Base-by-base conservation (phyloP, 2,888 invertebrate genomes). In the Papilio protenor region DNA sequence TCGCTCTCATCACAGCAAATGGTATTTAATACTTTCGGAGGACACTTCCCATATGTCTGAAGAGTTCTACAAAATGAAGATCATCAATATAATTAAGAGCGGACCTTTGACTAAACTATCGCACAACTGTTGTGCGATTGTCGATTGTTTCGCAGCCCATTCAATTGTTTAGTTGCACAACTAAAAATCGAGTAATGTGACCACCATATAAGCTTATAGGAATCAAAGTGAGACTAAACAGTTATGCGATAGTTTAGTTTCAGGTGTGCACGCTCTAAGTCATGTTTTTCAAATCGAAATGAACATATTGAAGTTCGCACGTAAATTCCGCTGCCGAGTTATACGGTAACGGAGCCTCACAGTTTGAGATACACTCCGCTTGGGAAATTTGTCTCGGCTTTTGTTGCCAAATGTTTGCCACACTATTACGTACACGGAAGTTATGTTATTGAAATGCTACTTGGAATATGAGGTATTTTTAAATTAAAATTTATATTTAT, bases 391-490 rank as follows among this genome's bases (percentile, higher is more conserved):
- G 77, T 77, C 79, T 77, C 70, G 72, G 66, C 55, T 52, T 71
- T 79, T 61, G 57, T 73, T 73, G 66, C 70, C 73, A 73, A 73
- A 77, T 73, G 55, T 77, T 69, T 59, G 66, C 77, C 66, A 47
- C 77, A 45, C 47, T 23, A 66, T 73, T 73, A 66, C 49, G 33
- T 77, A 55, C 69, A 66, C 40, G 14, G 40, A 75, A 75, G 66
- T 66, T 21, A 52, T 66, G 27, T 66, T 75, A 75, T 75, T 66
- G 52, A 66, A 75, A 66, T 52, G 49, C 71, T 84, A 84, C 85
- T 84, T 86, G 82, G 82, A 82, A 81, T 83, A 84, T 84, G 83
- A 84, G 81, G 83, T 79, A 85, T 85, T 85, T 85, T 61, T 64
- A 33, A 64, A 64, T 64, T 33, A 64, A 64, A 16, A 33, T 18